phyloP scores from a whole-genome alignment of 2,888 invertebrate genomes.

The Dicyrtoma fusca region DNA sequence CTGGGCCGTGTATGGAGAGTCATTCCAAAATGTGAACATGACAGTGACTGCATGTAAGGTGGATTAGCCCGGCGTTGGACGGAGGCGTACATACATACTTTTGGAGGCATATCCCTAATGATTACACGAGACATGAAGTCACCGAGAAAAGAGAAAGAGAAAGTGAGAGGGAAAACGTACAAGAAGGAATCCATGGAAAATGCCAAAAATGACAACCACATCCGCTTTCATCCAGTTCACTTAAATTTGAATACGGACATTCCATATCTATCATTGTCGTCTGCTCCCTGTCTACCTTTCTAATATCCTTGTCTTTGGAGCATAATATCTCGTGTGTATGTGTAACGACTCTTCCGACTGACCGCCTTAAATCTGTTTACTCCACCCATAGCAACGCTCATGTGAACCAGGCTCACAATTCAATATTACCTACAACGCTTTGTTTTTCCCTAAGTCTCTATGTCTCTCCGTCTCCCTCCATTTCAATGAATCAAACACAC shows the following conservation, averaged over 20 bases:
- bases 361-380: slow-evolving; percentile 16
- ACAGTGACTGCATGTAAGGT: no score
- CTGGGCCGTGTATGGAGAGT: no score
- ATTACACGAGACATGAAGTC: background rate
- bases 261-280: background rate
- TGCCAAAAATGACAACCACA: background rate
- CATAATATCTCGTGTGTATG: no score
- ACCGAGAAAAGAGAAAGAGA: background rate
- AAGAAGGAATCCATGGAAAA: background rate
- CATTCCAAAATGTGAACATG: no score
- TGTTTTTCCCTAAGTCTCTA: background rate
- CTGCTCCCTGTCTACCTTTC: background rate
- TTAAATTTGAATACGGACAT: slow-evolving; percentile 3
- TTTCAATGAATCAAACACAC: background rate
- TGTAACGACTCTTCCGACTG: background rate
- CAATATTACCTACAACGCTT: background rate
- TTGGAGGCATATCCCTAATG: background rate
- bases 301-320: no score
- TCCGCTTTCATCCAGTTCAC: background rate
- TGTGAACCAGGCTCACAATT: background rate
- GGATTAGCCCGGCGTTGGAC: no score
- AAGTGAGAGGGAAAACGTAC: slow-evolving; percentile 2
- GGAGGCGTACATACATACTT: background rate
- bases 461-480: background rate
- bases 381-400: slow-evolving; percentile 7